A percentile compares a stretch with the other conserved stretches of the same genome.
phyloP scores from a whole-genome alignment of 1,140 invertebrate genomes.

The Zelostemma sp. region DNA sequence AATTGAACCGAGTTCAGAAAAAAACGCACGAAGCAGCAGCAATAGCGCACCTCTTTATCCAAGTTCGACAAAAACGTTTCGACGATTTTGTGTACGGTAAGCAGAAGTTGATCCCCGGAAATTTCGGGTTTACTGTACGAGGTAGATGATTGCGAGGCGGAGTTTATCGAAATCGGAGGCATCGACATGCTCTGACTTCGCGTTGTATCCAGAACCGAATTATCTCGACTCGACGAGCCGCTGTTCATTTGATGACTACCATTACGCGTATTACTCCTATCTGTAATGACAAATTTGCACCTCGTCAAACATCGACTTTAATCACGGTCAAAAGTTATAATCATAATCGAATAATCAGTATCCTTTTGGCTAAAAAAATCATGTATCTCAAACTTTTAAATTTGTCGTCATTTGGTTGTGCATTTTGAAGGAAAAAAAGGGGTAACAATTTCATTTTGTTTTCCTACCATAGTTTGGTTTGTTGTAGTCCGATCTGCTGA shows the following conservation, averaged over 20 bases:
- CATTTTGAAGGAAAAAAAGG: no score
- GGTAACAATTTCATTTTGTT: constrained; percentile 37
- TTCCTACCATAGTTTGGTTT: constrained; percentile 62
- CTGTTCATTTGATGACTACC: constrained; percentile 71
- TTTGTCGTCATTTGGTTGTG: neutral
- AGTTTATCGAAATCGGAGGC: constrained; percentile 57
- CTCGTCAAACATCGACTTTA: neutral
- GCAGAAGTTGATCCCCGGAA: constrained; percentile 53
- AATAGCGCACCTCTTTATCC: constrained; percentile 52
- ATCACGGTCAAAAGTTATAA: no score
- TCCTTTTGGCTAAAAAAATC: constrained; percentile 57
- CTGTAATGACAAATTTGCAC: constrained; percentile 51
- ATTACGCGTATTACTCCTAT: constrained; percentile 71
- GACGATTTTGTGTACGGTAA: constrained; percentile 44
- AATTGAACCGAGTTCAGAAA: neutral
- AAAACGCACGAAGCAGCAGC: no score
- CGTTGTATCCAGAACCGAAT: constrained; percentile 51
- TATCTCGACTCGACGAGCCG: constrained; percentile 54
- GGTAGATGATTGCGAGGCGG: constrained; percentile 44
- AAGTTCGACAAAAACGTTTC: constrained; percentile 52
- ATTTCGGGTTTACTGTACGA: constrained; percentile 38
- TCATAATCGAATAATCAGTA: no score
- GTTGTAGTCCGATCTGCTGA: constrained; percentile 54
- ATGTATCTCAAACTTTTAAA: constrained; percentile 34
- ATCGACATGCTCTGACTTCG: constrained; percentile 61